These are phyloP conservation scores for Eristalinus sepulchralis DNA, from an alignment of 2,888 invertebrate species.

Conservation along the genomic window DNA sequence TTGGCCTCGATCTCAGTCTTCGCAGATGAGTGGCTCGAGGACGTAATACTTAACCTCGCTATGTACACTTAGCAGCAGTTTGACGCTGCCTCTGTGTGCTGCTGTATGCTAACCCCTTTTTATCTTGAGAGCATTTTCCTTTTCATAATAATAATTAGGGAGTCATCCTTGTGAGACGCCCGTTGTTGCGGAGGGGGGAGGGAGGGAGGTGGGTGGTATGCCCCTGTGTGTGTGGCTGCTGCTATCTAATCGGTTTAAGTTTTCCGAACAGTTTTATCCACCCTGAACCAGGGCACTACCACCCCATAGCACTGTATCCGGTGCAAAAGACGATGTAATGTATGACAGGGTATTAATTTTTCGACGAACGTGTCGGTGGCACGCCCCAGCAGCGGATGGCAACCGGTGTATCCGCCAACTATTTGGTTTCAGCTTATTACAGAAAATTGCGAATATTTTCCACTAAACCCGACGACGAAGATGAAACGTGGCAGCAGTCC, in stretches of 20 bases:
- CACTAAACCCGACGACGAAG: slow-evolving; percentile 3
- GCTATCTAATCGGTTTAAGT: slow-evolving; percentile 69
- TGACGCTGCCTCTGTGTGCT: slow-evolving; percentile 31
- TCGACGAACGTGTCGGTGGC: slow-evolving; percentile 26
- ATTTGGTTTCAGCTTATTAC: slow-evolving; percentile 65
- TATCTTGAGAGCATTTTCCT: slow-evolving; percentile 69
- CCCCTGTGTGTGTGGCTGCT: slow-evolving; percentile 2
- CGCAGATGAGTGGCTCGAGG: slow-evolving; percentile 67
- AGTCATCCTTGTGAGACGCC: slow-evolving; percentile 60
- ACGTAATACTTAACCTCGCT: slow-evolving; percentile 68
- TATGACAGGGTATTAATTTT: slow-evolving; percentile 70
- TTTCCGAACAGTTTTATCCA: slow-evolving; percentile 34
- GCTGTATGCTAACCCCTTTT: slow-evolving; percentile 65
- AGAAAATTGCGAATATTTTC: slow-evolving; percentile 62
- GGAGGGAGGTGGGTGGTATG: neutral
- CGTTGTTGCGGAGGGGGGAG: too few relatives aligned
- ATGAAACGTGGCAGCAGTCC: slow-evolving; percentile 45
- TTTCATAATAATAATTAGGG: slow-evolving; percentile 72
- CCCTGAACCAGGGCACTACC: neutral
- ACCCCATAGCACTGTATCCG: slow-evolving; percentile 33
- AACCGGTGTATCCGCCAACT: slow-evolving; percentile 43
- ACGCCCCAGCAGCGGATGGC: neutral
- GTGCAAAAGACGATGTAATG: slow-evolving; percentile 45
- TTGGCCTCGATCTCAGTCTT: slow-evolving; percentile 22
- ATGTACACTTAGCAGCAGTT: slow-evolving; percentile 68